phyloP scores from a whole-genome alignment of 2,888 invertebrate species.

The Brenthis hecate region DNA sequence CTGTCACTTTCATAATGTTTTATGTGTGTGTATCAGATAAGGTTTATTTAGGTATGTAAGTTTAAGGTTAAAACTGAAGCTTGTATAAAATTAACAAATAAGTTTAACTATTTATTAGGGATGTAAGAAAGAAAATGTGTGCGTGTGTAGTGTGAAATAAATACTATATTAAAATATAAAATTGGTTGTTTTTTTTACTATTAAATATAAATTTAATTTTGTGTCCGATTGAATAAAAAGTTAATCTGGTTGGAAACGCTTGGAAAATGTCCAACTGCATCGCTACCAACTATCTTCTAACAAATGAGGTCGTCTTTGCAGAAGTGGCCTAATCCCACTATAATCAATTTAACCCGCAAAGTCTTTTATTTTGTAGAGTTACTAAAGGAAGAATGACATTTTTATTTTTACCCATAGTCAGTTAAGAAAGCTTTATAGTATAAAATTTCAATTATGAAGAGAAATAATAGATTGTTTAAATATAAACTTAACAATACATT shows the following conservation, averaged over 20 bases:
- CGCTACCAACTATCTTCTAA: conserved; percentile 54
- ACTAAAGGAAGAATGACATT: conserved; percentile 11
- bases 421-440: background rate
- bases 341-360: conserved; percentile 35
- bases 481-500: background rate
- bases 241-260: conserved; percentile 49
- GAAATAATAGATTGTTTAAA: background rate
- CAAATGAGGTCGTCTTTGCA: conserved; percentile 50
- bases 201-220: conserved; percentile 39
- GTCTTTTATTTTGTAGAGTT: conserved; percentile 20
- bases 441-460: no score
- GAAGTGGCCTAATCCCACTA: conserved; percentile 42
- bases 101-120: conserved; percentile 66
- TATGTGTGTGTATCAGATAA: conserved; percentile 34
- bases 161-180: conserved; percentile 46
- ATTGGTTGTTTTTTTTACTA: conserved; percentile 44
- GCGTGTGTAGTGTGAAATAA: conserved; percentile 71
- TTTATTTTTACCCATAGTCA: background rate
- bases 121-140: conserved; percentile 59
- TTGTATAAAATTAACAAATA: conserved; percentile 82
- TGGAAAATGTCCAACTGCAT: conserved; percentile 68
- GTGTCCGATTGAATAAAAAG: conserved; percentile 47
- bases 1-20: conserved; percentile 16
- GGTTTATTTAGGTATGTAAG: conserved; percentile 45
- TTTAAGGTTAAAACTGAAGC: conserved; percentile 81